phyloP scores from a whole-genome alignment of 2,113 vertebrate species.

The Solenodon paradoxus region DNA sequence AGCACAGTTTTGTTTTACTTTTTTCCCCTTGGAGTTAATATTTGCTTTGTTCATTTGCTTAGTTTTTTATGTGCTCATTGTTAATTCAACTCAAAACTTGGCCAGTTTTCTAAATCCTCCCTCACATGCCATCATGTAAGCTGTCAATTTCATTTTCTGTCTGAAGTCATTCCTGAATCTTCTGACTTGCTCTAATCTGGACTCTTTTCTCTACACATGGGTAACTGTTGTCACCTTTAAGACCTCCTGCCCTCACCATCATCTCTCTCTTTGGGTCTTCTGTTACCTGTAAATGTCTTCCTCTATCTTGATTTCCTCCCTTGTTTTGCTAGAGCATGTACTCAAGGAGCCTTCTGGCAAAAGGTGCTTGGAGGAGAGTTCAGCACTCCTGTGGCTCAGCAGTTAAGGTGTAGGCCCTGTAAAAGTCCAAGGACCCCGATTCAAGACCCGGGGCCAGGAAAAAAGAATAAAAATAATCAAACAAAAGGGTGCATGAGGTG shows the following conservation, averaged over 20 bases:
- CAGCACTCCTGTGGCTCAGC: too few relatives aligned
- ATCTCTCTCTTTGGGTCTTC: not conserved
- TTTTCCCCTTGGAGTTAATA: constrained; percentile 31
- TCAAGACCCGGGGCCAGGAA: too few relatives aligned
- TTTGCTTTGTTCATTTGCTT: not conserved
- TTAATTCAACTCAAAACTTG: not conserved
- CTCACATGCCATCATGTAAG: not conserved
- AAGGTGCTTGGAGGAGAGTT: too few relatives aligned
- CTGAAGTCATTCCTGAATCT: not conserved
- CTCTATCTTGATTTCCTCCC: not conserved
- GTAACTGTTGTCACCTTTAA: not conserved
- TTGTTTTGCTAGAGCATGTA: not conserved
- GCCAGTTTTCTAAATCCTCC: not conserved
- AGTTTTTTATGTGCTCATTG: not conserved
- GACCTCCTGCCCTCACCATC: not conserved
- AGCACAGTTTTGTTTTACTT: not conserved
- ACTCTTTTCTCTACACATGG: not conserved
- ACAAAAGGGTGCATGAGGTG: not conserved
- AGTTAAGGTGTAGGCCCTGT: too few relatives aligned
- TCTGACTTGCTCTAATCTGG: not conserved
- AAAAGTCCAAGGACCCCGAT: too few relatives aligned
- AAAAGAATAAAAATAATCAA: too few relatives aligned
- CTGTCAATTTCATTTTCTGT: not conserved
- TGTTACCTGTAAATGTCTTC: not conserved
- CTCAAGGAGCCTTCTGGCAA: not conserved